Base-by-base conservation (phyloP, 2,113 vertebrate species). In the Peucedramus taeniatus region DNA sequence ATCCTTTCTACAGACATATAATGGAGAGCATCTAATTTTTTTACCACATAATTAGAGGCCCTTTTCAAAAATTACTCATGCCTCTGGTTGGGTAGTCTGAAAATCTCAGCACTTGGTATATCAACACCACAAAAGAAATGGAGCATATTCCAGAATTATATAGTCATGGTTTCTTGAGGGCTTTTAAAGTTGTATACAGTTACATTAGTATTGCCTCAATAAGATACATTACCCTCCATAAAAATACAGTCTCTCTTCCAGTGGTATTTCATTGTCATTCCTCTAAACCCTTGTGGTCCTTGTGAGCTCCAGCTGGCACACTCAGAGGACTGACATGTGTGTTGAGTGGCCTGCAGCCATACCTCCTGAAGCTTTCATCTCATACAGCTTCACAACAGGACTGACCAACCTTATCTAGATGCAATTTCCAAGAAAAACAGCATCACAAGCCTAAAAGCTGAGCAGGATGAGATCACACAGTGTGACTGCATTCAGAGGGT, bases 321-420 rank as follows among this genome's bases (percentile, higher is more conserved):
- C 31, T 75, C 72, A 35, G 37, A 74, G 44, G 35, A 23, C 15
- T 90, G 24, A 4, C 2, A 4, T 35, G 49, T 71, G 71, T 89
- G 47, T 56, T 22, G 39, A 68, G 68, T 83, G 90, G 90, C 79
- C 60, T 71, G 56, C 83, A 90, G 94, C 90, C 92, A 86, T 24
- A 59, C 18, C 79, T 79, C 79, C 59, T 71, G 49, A 15, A 81
- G 81, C 30, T 83, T 61, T 66, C 35, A 37, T 10, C 85, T 80
- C 90, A 27, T 4, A 28, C 53, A 83, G 53, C 57, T 69, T 64
- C 81, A 42, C 76, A 79, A 22, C 81, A 80, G 65, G 31, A 53
- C 53, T 10, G 15, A 19, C 28, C 26, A 42, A 86, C 50, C 54
- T 51, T 7, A n/a, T n/a, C 50, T 9, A 40, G n/a, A 33, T 8